These are phyloP conservation scores for Eidolon dupreanum DNA, from an alignment of 2,797 vertebrate genomes.

Conservation along the genomic window DNA sequence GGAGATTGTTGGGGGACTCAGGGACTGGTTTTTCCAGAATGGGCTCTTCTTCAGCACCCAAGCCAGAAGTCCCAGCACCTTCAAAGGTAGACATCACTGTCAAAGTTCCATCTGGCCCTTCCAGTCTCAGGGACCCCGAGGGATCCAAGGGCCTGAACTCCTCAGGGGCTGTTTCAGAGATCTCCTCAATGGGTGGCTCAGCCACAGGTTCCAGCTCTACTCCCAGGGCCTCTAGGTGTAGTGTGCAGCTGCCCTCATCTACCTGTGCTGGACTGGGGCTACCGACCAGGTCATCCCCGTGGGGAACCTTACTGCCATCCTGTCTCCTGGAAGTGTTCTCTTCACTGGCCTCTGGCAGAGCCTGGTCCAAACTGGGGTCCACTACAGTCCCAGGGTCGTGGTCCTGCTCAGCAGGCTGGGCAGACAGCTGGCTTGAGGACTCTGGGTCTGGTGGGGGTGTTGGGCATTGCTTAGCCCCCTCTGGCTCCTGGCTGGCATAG, in stretches of 20 bases:
- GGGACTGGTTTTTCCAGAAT: slow-evolving; percentile 45
- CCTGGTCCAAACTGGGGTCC: background rate
- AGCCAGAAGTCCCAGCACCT: background rate
- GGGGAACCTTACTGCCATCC: slow-evolving; percentile 37
- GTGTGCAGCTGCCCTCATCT: slow-evolving; percentile 69
- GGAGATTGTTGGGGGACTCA: background rate
- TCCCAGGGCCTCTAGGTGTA: slow-evolving; percentile 83
- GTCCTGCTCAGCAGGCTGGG: slow-evolving; percentile 21
- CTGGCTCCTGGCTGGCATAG: slow-evolving; percentile 90
- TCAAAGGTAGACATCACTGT: slow-evolving; percentile 66
- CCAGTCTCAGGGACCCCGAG: slow-evolving; percentile 66
- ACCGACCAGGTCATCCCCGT: slow-evolving; percentile 32
- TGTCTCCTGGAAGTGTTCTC: background rate
- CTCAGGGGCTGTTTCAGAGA: slow-evolving; percentile 1
- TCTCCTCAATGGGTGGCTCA: slow-evolving; percentile 65
- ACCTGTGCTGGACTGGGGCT: background rate
- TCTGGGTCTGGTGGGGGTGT: slow-evolving; percentile 12
- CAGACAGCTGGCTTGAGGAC: slow-evolving; percentile 33
- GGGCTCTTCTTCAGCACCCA: slow-evolving; percentile 54
- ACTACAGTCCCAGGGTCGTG: background rate
- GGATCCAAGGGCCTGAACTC: slow-evolving; percentile 78
- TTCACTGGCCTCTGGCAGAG: background rate
- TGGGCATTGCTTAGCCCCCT: slow-evolving; percentile 71
- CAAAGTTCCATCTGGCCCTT: slow-evolving; percentile 55
- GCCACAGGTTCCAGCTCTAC: slow-evolving; percentile 81